Evolutionary conservation across 1,140 invertebrate species (phyloP), one percentile per base, ranked within the genome.

Genomic region (Aphelinus atriplicis): DNA sequence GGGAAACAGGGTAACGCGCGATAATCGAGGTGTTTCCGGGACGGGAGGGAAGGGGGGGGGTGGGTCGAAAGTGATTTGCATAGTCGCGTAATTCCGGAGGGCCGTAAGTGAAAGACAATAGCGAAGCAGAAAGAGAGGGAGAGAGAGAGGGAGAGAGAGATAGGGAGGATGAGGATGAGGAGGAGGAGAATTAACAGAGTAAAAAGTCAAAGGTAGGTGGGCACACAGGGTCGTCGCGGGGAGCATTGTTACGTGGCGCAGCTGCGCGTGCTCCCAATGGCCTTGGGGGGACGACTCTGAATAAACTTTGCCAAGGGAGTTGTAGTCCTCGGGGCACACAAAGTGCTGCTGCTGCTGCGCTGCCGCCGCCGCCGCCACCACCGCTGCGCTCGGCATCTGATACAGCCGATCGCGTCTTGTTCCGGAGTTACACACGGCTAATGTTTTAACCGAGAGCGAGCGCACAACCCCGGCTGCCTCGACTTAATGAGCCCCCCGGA

Each of bases 341-440:
- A 66, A 77, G 72, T 60, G 75, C 75, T 63, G 26, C 26, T 26
- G 26, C 26, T 26, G 26, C 26, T 26, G 26, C 26, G 26, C 26
- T 26, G 26, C 26, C 26, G 26, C 26, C 26, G 26, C 26, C 26
- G 26, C 26, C 26, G 26, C 26, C 26, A 26, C 26, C 26, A 26
- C 26, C 26, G 26, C 26, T 26, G 26, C 26, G 43, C 62, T 10
- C 62, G 47, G 67, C 73, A 80, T 81, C 80, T 81, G 81, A 77
- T 81, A 73, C 78, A 79, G 74, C 51, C 73, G 79, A 81, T 81
- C 77, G 26, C 26, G 77, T 79, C 77, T 81, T 80, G 76, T 76
- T 76, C 65, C 69, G 65, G 55, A 71, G 51, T 56, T 67, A 73
- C 53, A 76, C 57, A 26, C 2, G 6, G 42, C 65, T n/a, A 63